These are phyloP conservation scores for Trematomus bernacchii DNA, from an alignment of 2,797 vertebrate genomes.

Conservation along the genomic window DNA sequence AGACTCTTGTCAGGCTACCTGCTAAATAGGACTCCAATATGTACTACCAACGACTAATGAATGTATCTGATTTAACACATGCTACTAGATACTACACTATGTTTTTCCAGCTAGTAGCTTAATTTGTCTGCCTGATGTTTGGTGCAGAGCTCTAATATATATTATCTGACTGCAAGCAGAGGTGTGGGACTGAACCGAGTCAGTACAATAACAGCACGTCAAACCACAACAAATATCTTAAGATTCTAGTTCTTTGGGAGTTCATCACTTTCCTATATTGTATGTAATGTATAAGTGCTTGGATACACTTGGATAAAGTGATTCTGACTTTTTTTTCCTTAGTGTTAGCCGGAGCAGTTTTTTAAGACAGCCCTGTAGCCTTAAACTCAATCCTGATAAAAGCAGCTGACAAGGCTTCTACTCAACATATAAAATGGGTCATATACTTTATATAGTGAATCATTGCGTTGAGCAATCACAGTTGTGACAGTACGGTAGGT, in stretches of 20 bases:
- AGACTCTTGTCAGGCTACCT: background rate
- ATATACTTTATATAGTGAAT: conserved; percentile 17
- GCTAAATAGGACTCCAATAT: background rate
- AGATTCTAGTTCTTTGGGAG: background rate
- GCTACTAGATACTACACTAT: background rate
- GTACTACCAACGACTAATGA: no score
- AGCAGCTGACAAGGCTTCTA: background rate
- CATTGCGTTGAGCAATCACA: conserved; percentile 4
- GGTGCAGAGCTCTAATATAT: background rate
- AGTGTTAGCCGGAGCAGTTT: background rate
- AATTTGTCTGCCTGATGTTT: background rate
- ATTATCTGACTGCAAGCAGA: background rate
- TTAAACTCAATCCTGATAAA: conserved; percentile 19
- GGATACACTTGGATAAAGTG: background rate
- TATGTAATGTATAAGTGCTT: no score
- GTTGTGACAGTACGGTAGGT: background rate
- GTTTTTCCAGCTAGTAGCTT: background rate
- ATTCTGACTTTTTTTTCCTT: background rate
- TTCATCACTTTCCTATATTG: no score
- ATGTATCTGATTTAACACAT: background rate
- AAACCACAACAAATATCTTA: conserved; percentile 3
- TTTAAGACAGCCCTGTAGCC: background rate
- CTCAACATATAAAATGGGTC: conserved; percentile 16
- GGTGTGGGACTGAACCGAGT: no score
- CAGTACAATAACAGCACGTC: background rate